These are phyloP conservation scores for Tokudaia tokunoshimensis DNA, from an alignment of 2,797 vertebrate genomes.

Conservation along the genomic window DNA sequence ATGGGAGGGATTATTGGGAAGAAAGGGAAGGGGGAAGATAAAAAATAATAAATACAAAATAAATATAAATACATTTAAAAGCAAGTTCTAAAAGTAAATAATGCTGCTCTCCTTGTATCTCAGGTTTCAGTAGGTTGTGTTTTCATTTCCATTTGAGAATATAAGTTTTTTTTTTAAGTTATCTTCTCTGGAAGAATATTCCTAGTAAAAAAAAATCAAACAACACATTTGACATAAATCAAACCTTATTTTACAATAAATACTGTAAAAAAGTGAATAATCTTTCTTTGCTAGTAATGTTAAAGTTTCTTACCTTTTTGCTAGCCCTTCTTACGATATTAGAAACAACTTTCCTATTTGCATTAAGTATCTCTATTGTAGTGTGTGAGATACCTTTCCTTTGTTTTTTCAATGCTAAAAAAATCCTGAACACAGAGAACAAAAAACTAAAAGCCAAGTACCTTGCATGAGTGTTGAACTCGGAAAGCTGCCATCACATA, in stretches of 20 bases:
- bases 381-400: slow-evolving; percentile 40
- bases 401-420: slow-evolving; percentile 48
- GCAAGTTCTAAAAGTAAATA: not conserved
- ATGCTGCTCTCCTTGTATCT: not conserved
- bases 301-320: slow-evolving; percentile 32
- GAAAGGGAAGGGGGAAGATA: not conserved
- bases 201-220: slow-evolving; percentile 24
- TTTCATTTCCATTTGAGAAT: not conserved
- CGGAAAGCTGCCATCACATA: slow-evolving; percentile 68
- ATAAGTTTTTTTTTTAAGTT: not conserved
- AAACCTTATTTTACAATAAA: not conserved
- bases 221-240: not conserved
- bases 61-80: not conserved
- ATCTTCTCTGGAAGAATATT: not conserved
- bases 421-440: slow-evolving; percentile 58
- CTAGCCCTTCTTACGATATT: slow-evolving; percentile 39
- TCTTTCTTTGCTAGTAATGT: slow-evolving; percentile 52
- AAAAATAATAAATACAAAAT: not conserved
- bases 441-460: slow-evolving; percentile 54
- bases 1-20: not conserved
- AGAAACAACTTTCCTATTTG: slow-evolving; percentile 63
- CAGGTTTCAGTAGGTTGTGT: too few species aligned
- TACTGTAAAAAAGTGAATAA: slow-evolving; percentile 58
- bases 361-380: slow-evolving; percentile 57
- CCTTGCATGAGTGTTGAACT: slow-evolving; percentile 38